Conservation (phyloP, 2,888 invertebrate species). For the Pherbina coryleti region DNA sequence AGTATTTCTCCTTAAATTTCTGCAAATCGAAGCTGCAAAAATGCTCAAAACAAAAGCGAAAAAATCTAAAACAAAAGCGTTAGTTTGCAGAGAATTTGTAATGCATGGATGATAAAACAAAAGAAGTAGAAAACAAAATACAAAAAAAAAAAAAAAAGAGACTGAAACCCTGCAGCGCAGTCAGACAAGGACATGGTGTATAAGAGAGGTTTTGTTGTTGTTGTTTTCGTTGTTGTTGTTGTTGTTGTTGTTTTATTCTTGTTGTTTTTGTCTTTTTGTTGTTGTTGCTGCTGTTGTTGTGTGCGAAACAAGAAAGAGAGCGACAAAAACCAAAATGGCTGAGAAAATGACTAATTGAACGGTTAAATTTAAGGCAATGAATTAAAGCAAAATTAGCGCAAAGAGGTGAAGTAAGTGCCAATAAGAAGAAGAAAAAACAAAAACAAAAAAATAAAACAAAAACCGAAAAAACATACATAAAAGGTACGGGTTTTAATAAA, state of each 20-base stretch:
- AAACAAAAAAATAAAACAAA: neutral
- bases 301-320: constrained; percentile 17
- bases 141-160: neutral
- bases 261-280: too few species aligned
- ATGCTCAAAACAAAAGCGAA: neutral
- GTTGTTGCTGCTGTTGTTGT: neutral
- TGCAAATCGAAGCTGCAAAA: constrained; percentile 9
- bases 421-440: neutral
- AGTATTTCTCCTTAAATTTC: neutral
- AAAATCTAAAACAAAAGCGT: neutral
- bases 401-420: neutral
- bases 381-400: constrained; percentile 2
- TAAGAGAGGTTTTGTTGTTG: neutral
- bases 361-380: neutral
- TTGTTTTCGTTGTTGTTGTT: too few species aligned
- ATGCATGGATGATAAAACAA: constrained; percentile 6
- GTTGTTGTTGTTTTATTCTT: too few species aligned
- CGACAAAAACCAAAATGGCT: constrained; percentile 27
- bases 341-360: constrained; percentile 10
- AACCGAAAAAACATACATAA: too few species aligned
- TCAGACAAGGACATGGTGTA: neutral
- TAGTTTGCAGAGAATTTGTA: neutral
- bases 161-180: neutral
- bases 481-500: neutral
- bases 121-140: neutral